Percentiles rank a stretch among this genome's conserved stretches.
Evolutionary conservation across 2,888 invertebrate species (phyloP).

Genomic region (Oeneis ivallda): DNA sequence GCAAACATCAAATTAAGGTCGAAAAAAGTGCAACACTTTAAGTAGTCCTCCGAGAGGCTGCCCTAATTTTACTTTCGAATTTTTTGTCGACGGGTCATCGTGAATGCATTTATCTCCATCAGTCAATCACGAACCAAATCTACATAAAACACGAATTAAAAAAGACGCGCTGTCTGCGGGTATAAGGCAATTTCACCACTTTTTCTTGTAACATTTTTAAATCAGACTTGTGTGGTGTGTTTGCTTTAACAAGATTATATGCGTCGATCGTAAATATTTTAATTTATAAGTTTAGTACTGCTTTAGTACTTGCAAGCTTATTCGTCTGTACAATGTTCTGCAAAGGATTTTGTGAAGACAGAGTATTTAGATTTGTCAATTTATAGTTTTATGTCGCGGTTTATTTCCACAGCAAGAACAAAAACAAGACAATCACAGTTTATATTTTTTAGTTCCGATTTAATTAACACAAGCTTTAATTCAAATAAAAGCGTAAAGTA

Average conservation of each 20-base stretch:
- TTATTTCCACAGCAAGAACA: too few species aligned
- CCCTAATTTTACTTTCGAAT: slow-evolving; percentile 61
- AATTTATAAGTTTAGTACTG: too few species aligned
- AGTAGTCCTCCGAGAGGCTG: slow-evolving; percentile 56
- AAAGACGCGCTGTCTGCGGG: slow-evolving; percentile 25
- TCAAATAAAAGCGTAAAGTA: background rate
- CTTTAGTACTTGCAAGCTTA: too few species aligned
- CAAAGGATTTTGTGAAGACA: too few species aligned
- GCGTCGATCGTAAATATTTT: background rate
- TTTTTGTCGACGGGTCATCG: slow-evolving; percentile 55
- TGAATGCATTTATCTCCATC: slow-evolving; percentile 69
- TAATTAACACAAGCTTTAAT: background rate
- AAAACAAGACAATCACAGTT: too few species aligned
- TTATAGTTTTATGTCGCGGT: too few species aligned
- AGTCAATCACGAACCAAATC: slow-evolving; percentile 45
- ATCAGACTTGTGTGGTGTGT: background rate
- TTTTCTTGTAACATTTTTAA: slow-evolving; percentile 13
- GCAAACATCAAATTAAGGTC: slow-evolving; percentile 51
- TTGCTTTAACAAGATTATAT: background rate
- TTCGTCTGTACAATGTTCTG: too few species aligned
- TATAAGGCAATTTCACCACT: slow-evolving; percentile 18
- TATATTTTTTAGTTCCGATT: background rate
- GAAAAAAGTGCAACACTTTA: slow-evolving; percentile 54
- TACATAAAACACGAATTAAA: slow-evolving; percentile 29
- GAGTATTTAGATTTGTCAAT: too few species aligned